Base-by-base conservation (phyloP, 1,140 invertebrate species). In the Brachionus rubens region DNA sequence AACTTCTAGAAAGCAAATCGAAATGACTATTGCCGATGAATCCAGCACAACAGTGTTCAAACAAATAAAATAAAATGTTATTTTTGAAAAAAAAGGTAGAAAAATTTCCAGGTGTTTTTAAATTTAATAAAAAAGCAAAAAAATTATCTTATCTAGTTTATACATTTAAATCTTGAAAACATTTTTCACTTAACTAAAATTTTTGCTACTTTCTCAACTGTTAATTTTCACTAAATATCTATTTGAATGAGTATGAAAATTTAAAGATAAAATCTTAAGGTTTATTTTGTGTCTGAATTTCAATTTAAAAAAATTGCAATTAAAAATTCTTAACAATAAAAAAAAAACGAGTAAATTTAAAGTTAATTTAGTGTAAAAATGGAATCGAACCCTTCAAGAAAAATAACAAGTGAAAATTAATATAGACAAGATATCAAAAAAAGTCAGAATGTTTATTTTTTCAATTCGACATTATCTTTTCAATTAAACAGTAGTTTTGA, bases 51-150 rank as follows among this genome's bases (percentile, higher is more conserved):
- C n/a, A n/a, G n/a, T n/a, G n/a, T n/a, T n/a, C 21, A 67, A 67
- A 26, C 16, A 67, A 67, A 26, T 24, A 12, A 67, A 16, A 41
- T 14, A 47, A 19, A 14, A 12, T 7, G 7, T 36, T 41, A 30
- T 24, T 33, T 43, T 26, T 19, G 19, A 41, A 70, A 46, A 30
- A 43, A 46, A 33, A 50, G 33, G 33, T 46, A 19, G 10, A 50
- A 50, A 41, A 46, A 48, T 70, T 28, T 70, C 19, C 47, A 50
- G 67, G 67, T 70, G 67, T 30, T 54, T 41, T 48, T 41, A 24
- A 36, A n/a, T n/a, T 43, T 70, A n/a, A 28, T 10, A 12, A 54
- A 28, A 54, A 28, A 54, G 26, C 28, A 54, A n/a, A 54, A 14
- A 5, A 24, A 54, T 54, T 54, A 54, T 54, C 52, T 54, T 54